Evolutionary conservation across 2,797 vertebrate species (phyloP), one percentile per base, ranked within the genome.

Genomic region (Parauchenoglanis ngamensis): DNA sequence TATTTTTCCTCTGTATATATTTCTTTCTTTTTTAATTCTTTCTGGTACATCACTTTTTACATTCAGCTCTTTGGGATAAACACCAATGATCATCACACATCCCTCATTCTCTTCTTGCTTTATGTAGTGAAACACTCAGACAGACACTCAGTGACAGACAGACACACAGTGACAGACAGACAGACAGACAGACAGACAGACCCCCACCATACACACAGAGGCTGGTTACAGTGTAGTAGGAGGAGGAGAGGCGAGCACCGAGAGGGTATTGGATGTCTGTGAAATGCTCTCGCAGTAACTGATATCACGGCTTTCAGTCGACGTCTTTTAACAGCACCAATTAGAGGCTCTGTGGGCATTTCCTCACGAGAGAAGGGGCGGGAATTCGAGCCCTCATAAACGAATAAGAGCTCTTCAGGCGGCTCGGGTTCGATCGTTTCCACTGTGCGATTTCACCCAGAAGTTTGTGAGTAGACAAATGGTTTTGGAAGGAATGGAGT

Each of bases 221-320:
- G 35, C 46, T 2, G 17, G 25, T 52, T 83, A 28, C 28, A 68
- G 63, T 23, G 81, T 52, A 85, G 84, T 28, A 72, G 61, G 76
- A 80, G 57, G 67, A 81, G 57, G 77, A 75, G 70, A 59, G 86
- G 77, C 10, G 73, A 70, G 79, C 78, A 67, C 79, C 31, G 54
- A 28, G 83, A 84, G 86, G 78, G 80, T 87, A 83, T 89, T 70
- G 86, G 56, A 46, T 89, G 83, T 85, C 86, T 70, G 86, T 77
- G 68, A 84, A 89, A 85, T 85, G 86, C 84, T 89, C 85, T 89
- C 56, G 83, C 83, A 87, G 86, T 54, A 84, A 80, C 88, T 57
- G 84, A 89, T 85, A 87, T 75, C 79, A 77, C 68, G 65, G 54
- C 75, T 87, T 83, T 75, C 70, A 57, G 70, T 81, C 86, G 19